Conservation (phyloP, 2,113 vertebrate genomes). For the Chelonoidis abingdonii region DNA sequence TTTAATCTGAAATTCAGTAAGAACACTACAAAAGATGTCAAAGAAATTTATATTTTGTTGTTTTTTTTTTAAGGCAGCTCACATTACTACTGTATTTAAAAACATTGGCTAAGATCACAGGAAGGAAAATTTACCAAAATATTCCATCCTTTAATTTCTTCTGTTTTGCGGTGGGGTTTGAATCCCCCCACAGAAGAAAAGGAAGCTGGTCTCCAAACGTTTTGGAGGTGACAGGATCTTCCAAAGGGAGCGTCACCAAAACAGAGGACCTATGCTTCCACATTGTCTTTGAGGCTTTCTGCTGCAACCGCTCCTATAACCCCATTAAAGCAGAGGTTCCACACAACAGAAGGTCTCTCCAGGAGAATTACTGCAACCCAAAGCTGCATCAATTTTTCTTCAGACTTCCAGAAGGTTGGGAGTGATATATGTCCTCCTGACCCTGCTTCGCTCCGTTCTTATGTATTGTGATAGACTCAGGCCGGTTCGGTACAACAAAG, state of each 20-base stretch:
- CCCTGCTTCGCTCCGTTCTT: neutral
- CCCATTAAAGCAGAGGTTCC: neutral
- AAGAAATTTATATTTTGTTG: neutral
- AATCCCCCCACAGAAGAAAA: neutral
- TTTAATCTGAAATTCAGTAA: neutral
- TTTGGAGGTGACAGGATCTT: neutral
- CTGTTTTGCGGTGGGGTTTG: neutral
- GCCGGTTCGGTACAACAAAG: too few relatives aligned
- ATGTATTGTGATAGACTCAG: too few relatives aligned
- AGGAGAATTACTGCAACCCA: neutral
- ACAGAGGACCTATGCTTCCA: neutral
- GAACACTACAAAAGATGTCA: neutral
- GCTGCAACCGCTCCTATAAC: neutral
- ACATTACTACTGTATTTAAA: neutral
- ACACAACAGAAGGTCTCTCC: neutral
- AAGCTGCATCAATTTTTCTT: neutral
- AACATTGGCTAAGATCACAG: neutral
- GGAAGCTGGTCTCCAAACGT: neutral
- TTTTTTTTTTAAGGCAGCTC: neutral
- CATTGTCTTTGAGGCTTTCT: neutral
- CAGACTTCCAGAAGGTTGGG: neutral
- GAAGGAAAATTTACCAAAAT: neutral
- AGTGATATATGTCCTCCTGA: neutral
- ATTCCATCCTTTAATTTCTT: neutral
- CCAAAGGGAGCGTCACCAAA: neutral